These are phyloP conservation scores for Hoplostethus mediterraneus DNA, from an alignment of 2,797 vertebrate genomes.

Conservation along the genomic window DNA sequence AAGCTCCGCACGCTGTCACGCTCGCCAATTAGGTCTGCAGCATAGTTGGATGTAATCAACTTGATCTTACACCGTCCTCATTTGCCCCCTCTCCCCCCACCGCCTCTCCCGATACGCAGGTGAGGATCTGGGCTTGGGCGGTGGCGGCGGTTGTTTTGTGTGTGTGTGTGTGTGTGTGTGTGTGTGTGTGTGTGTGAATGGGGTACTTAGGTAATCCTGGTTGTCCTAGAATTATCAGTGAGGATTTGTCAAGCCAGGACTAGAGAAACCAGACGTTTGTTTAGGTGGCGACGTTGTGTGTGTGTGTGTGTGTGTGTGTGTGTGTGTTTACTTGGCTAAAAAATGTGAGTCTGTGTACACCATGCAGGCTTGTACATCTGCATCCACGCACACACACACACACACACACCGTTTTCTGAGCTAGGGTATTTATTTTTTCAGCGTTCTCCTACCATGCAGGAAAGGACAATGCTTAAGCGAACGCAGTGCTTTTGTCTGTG, in stretches of 20 bases:
- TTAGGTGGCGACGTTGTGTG: neutral
- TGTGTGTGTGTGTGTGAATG: neutral
- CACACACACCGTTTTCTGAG: constrained; percentile 79
- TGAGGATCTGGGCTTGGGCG: constrained; percentile 84
- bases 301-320: neutral
- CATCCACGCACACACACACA: constrained; percentile 75
- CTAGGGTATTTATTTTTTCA: constrained; percentile 74
- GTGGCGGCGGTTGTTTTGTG: neutral
- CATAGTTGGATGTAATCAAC: constrained; percentile 98
- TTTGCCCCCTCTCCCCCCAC: constrained; percentile 74
- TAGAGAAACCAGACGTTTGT: no score
- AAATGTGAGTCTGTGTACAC: neutral
- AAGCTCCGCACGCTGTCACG: constrained; percentile 97
- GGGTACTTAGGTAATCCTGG: neutral
- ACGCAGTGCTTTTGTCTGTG: constrained; percentile 79
- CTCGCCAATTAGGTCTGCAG: constrained; percentile 98
- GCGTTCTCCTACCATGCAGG: constrained; percentile 74
- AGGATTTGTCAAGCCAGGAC: neutral
- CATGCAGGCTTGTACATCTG: neutral
- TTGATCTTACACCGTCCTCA: constrained; percentile 92
- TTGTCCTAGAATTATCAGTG: neutral
- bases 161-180: neutral
- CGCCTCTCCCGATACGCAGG: constrained; percentile 92
- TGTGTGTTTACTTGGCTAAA: neutral
- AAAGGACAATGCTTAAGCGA: constrained; percentile 81